These are phyloP conservation scores for Phymatocera aterrima DNA, from an alignment of 2,888 invertebrate genomes.

Conservation along the genomic window DNA sequence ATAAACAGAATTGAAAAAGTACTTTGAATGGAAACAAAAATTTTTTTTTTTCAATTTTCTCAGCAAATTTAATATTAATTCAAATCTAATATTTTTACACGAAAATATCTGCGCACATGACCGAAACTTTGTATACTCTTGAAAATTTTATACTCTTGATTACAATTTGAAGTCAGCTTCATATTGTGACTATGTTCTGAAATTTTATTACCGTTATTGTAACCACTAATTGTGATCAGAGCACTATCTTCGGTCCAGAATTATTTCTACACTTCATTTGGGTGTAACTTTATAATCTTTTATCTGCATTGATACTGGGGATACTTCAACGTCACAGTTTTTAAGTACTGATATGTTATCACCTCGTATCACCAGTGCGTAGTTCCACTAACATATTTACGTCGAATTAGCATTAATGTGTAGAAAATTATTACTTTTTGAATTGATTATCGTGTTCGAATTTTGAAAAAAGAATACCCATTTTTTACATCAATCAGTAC, in stretches of 20 bases:
- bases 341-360: constrained; percentile 40
- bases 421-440: not conserved
- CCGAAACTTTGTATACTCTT: not conserved
- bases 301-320: constrained; percentile 36
- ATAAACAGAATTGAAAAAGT: not conserved
- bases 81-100: not conserved
- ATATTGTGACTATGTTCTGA: not conserved
- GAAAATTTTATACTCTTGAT: not conserved
- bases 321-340: constrained; percentile 36
- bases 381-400: constrained; percentile 25
- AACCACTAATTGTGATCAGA: not conserved
- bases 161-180: not conserved
- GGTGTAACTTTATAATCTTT: constrained; percentile 28
- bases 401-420: not conserved
- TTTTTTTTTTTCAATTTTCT: not conserved
- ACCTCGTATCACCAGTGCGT: constrained; percentile 27
- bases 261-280: not conserved
- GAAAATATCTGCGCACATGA: not conserved
- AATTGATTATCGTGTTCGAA: not conserved
- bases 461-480: not conserved
- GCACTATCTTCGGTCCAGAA: not conserved
- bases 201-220: not conserved
- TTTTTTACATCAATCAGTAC: not conserved
- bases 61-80: no score
- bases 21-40: not conserved